Conservation (phyloP, 2,888 invertebrate genomes). For the Trachelus iudaicus region DNA sequence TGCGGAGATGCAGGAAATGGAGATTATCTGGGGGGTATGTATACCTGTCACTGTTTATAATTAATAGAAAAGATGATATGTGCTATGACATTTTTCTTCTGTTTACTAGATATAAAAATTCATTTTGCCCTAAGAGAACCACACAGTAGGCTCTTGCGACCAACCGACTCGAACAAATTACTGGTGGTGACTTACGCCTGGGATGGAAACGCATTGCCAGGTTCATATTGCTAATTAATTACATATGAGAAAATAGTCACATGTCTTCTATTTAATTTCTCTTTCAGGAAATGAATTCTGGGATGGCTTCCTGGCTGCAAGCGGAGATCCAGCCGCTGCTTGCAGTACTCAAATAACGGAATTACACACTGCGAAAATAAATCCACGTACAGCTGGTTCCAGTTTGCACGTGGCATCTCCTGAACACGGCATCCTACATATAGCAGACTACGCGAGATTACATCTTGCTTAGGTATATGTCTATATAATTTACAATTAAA, state of each 20-base stretch:
- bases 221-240: conserved; percentile 24
- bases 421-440: conserved; percentile 57
- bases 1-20: conserved; percentile 68
- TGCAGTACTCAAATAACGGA: conserved; percentile 73
- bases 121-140: conserved; percentile 60
- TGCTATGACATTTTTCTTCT: neutral
- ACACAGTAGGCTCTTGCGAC: conserved; percentile 51
- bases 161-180: conserved; percentile 59
- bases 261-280: neutral
- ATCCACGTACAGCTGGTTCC: conserved; percentile 67
- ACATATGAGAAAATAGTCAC: neutral
- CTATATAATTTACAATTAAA: neutral
- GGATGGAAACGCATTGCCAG: conserved; percentile 78
- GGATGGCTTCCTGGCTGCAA: conserved; percentile 68
- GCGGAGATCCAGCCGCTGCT: conserved; percentile 75
- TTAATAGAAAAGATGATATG: neutral
- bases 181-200: conserved; percentile 78
- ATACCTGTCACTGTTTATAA: neutral
- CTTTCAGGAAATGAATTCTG: conserved; percentile 77
- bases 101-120: conserved; percentile 56
- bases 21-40: conserved; percentile 57
- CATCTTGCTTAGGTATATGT: conserved; percentile 56
- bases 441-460: conserved; percentile 58
- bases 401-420: conserved; percentile 69
- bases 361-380: conserved; percentile 72